phyloP scores from a whole-genome alignment of 2,113 vertebrate species.

The Charina bottae region DNA sequence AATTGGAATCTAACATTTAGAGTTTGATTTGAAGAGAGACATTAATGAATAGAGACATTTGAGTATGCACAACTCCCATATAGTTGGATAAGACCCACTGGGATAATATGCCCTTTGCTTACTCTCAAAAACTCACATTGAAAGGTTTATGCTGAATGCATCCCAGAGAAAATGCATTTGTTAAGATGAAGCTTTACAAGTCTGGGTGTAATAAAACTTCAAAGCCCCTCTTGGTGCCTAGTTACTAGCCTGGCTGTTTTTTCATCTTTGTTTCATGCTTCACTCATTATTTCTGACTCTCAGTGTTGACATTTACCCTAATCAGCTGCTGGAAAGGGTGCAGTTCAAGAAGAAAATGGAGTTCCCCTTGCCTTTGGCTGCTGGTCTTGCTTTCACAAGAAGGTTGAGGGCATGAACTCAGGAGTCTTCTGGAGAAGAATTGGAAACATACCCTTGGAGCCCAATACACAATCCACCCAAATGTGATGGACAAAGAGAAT shows the following conservation, averaged over 20 bases:
- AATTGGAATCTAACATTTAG: background rate
- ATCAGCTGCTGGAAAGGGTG: background rate
- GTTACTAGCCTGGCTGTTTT: constrained; percentile 29
- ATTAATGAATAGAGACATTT: background rate
- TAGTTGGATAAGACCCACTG: background rate
- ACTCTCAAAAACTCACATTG: background rate
- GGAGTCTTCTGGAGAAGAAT: constrained; percentile 12
- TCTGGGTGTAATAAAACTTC: constrained; percentile 57
- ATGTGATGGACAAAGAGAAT: background rate
- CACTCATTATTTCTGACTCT: constrained; percentile 28
- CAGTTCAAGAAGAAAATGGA: background rate
- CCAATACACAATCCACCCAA: background rate
- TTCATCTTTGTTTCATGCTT: constrained; percentile 20
- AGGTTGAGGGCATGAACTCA: background rate
- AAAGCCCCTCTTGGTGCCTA: constrained; percentile 31
- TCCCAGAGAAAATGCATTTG: background rate
- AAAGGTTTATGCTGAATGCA: background rate
- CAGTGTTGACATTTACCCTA: constrained; percentile 1
- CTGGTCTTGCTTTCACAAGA: constrained; percentile 13
- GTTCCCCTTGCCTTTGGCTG: constrained; percentile 6
- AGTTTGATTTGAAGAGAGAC: background rate
- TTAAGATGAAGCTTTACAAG: background rate
- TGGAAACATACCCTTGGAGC: background rate
- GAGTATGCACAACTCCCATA: background rate
- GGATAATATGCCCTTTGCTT: constrained; percentile 7